Base-by-base conservation (phyloP, 2,888 invertebrate genomes). In the Brachypterus glaber region DNA sequence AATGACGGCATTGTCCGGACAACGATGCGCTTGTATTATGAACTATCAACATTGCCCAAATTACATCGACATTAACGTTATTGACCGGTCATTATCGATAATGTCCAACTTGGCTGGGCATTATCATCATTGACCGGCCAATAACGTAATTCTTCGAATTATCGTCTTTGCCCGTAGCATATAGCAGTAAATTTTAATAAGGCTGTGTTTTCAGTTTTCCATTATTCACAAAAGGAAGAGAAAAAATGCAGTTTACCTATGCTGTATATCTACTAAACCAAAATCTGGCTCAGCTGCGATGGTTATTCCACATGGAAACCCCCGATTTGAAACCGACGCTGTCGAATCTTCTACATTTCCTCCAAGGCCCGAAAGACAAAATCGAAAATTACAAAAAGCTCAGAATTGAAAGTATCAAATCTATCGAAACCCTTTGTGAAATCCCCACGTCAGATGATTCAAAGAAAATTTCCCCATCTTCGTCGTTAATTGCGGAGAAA, bases 211-310 rank as follows among this genome's bases (percentile, higher is more conserved):
- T 11, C 63, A 91, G 91, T 56, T 90, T 91, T 62, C 90, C 91
- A 0, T 66, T 93, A 9, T 90, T 79, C 62, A 76, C 79, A 1
- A 76, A 82, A 53, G 81, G 85, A 27, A 85, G 84, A 51, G 85
- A 87, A 55, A 74, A 77, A 41, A 74, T 82, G 5, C 73, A 84
- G 49, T 90, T 91, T 59, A 80, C 86, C 43, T 93, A 93, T 64
- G 95, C 83, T 3, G 83, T 95, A 45, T 95, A 87, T 60, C 70
- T 95, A 9, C 68, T 96, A 17, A 95, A 95, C 68, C 93, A 92
- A 66, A 92, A 96, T 60, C 85, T 97, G 44, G 89, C 89, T 1
- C 96, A 97, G 65, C 65, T 95, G 42, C 66, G 86, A 33, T 85
- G 82, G 74, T 79, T 80, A 30, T 77, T 82, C 47, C 82, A 81